Base-by-base conservation (phyloP, 2,797 vertebrate species). In the Ambastaia sidthimunki region DNA sequence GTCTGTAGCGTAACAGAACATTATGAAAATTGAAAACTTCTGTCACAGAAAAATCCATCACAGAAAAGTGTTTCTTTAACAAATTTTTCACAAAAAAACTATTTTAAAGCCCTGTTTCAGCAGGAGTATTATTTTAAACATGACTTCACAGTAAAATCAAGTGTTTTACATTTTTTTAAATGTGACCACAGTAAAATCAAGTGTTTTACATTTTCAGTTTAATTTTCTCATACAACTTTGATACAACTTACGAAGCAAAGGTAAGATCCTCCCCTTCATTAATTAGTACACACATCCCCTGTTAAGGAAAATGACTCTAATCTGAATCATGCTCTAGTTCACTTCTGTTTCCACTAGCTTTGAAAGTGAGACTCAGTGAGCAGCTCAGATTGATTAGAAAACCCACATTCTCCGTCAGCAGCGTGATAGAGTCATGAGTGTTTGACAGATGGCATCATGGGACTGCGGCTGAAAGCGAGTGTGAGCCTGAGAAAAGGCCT, bases 401-500 rank as follows among this genome's bases (percentile, higher is more conserved):
- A 55, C 44, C 67, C 19, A 77, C 67, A 62, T 59, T 78, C 72
- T 73, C 74, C 67, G 67, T 71, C 71, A 65, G 80, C 80, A 82
- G 82, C 82, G 82, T 83, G 79, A 82, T 82, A 82, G 62, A 80
- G 83, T 84, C 80, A 76, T 57, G 80, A 79, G 50, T 74, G 78
- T 85, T 85, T 79, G 82, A 84, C 85, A 79, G 80, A 74, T 74
- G 73, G 71, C 71, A 74, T 71, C 78, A 75, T 68, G 85, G 82
- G 85, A 85, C 44, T 2, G 7, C n/a, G 68, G 65, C 68, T 77
- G 44, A 73, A 78, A 69, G 41, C 31, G 52, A 4, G 60, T 68
- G 81, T 44, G 47, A 69, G 72, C 34, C 59, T 63, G 65, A 80
- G 82, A 78, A 82, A 85, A 81, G 67, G 70, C 83, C 74, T 82